Percentiles rank a stretch among this genome's conserved stretches.
These are phyloP conservation scores for Elmis aenea DNA, from an alignment of 2,888 invertebrate genomes.

Conservation along the genomic window DNA sequence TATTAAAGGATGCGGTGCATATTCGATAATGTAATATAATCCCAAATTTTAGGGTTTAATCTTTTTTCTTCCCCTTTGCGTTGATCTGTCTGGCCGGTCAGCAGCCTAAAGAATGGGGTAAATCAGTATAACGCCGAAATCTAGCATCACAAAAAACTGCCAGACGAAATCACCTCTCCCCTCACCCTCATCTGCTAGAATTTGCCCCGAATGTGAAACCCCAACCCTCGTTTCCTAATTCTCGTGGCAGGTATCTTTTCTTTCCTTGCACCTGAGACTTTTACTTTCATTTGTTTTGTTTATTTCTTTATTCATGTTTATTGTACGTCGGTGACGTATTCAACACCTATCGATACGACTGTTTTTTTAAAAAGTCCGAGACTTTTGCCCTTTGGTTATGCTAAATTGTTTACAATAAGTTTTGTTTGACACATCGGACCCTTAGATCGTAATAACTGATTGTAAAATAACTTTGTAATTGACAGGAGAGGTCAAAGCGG, in stretches of 20 bases:
- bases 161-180: constrained; percentile 13
- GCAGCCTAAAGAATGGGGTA: constrained; percentile 19
- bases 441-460: too few species aligned
- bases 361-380: too few species aligned
- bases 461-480: too few species aligned
- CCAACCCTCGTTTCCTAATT: constrained; percentile 15
- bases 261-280: constrained; percentile 13
- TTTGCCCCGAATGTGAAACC: constrained; percentile 11
- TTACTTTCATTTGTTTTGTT: constrained; percentile 5
- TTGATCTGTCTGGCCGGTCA: constrained; percentile 22
- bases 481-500: constrained; percentile 6
- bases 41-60: too few species aligned
- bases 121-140: constrained; percentile 23
- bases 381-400: too few species aligned
- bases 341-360: too few species aligned
- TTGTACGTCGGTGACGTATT: background rate
- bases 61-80: constrained; percentile 14
- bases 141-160: constrained; percentile 20
- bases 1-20: too few species aligned
- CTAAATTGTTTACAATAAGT: too few species aligned
- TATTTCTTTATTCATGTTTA: background rate
- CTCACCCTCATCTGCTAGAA: constrained; percentile 6
- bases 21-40: too few species aligned
- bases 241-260: constrained; percentile 15
- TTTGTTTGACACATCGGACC: too few species aligned